Conservation (phyloP, 2,797 vertebrate genomes). For the Muraenolepis orangiensis region DNA sequence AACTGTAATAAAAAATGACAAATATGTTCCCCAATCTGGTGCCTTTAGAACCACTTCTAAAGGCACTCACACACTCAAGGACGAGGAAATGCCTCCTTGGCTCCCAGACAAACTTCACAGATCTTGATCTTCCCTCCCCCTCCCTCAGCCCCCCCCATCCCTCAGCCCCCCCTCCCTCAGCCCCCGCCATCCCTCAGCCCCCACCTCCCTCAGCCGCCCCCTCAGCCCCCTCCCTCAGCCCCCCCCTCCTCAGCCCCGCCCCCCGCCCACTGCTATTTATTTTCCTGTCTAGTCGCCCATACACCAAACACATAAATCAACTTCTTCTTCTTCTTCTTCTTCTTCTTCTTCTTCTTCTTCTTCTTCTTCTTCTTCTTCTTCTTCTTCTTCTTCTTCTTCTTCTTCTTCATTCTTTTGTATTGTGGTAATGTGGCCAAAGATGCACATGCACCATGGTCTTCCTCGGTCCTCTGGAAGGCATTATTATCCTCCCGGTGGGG, state of each 20-base stretch:
- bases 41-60: no score
- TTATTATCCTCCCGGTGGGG: conserved; percentile 36
- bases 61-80: not conserved
- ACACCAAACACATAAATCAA: not conserved
- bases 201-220: no score
- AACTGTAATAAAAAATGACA: no score
- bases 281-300: not conserved
- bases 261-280: not conserved
- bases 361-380: not conserved
- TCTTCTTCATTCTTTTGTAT: not conserved
- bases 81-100: not conserved
- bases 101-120: not conserved
- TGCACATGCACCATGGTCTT: no score
- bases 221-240: no score
- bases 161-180: no score
- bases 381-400: not conserved
- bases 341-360: not conserved
- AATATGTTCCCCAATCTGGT: no score
- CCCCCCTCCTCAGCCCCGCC: no score
- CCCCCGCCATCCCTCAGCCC: no score
- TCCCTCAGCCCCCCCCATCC: no score
- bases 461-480: conserved; percentile 31
- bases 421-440: not conserved
- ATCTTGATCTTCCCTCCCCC: not conserved
- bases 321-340: not conserved